phyloP scores from a whole-genome alignment of 2,113 vertebrate genomes.

The Pithys albifrons region DNA sequence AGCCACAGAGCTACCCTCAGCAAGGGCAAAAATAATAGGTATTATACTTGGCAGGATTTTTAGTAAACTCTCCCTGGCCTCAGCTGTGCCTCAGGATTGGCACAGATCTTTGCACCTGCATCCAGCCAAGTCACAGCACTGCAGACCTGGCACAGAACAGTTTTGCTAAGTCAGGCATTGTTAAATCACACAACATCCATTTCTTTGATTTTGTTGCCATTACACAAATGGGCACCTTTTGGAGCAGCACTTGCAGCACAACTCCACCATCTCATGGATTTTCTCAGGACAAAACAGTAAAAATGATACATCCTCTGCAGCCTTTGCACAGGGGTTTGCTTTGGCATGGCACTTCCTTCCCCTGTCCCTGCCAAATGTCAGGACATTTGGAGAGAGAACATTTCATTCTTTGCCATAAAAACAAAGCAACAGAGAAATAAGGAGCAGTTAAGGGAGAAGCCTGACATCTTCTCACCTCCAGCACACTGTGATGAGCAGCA shows the following conservation, averaged over 20 bases:
- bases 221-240: neutral
- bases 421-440: slow-evolving; percentile 26
- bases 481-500: neutral
- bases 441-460: neutral
- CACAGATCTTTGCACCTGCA: slow-evolving; percentile 18
- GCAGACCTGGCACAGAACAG: neutral
- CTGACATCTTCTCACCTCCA: neutral
- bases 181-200: neutral
- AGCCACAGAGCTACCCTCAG: neutral
- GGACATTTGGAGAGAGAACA: slow-evolving; percentile 18
- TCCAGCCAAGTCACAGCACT: neutral
- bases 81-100: slow-evolving; percentile 2
- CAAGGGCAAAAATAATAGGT: slow-evolving; percentile 15
- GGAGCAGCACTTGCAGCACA: neutral
- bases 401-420: slow-evolving; percentile 28
- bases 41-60: neutral
- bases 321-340: slow-evolving; percentile 19
- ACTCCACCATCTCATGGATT: neutral
- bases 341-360: neutral
- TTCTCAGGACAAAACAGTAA: neutral
- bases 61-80: neutral
- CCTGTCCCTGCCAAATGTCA: neutral
- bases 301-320: neutral
- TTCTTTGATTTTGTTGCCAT: neutral
- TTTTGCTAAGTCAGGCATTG: neutral